Evolutionary conservation across 1,140 invertebrate genomes (phyloP), one percentile per base, ranked within the genome.

Genomic region (Neodiprion fabricii): DNA sequence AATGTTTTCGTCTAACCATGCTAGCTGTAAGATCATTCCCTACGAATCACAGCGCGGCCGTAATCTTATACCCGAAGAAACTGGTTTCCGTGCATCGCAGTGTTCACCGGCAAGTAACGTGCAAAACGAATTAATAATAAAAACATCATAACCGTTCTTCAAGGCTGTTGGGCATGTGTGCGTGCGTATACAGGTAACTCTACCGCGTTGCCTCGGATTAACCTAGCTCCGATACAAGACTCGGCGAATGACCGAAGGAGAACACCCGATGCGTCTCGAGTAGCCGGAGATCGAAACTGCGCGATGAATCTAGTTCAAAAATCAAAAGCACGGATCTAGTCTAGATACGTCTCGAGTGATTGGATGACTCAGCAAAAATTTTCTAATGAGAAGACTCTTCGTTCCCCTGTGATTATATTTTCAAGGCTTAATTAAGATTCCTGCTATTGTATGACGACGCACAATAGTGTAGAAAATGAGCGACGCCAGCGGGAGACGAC

Each of bases 121-220:
- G 80, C 80, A 81, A 81, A 81, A 81, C 80, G 81, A 81, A 81
- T 81, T 81, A 81, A 81, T 81, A 81, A 81, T 80, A 81, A 81
- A 80, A 81, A 79, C 80, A 81, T 81, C 80, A 81, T 81, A 81
- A 81, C 79, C 80, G 71, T 74, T 73, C 67, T 75, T 75, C 80
- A 81, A 81, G 80, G 80, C 76, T 81, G 79, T 61, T 61, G 53
- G 9, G n/a, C n/a, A 17, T 61, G n/a, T 61, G n/a, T 61, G 53
- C 28, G 28, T 40, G 2, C 2, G 28, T 3, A 40, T 40, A 40
- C 5, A 40, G 5, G 28, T 40, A 40, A 40, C 28, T 40, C 28
- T 40, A 40, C 28, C 1, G 28, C 28, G 28, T 40, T 40, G 28
- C 28, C 28, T 40, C 28, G 28, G 28, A 40, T 40, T 40, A 40